Percentiles rank a stretch among this genome's conserved stretches.
phyloP scores from a whole-genome alignment of 2,113 vertebrate genomes.

The Phaethon lepturus region DNA sequence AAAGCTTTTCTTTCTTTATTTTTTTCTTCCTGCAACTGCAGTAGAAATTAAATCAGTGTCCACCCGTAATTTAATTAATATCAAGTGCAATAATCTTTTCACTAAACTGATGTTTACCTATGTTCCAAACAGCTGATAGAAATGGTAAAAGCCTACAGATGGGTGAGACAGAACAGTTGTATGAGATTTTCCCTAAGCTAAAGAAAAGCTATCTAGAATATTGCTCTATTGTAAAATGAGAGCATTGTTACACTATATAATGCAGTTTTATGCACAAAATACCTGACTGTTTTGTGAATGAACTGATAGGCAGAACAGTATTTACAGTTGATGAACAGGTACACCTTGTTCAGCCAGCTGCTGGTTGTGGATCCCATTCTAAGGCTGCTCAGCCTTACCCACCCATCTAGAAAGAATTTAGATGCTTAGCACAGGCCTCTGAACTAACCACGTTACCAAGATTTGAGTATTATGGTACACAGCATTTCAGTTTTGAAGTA shows the following conservation, averaged over 20 bases:
- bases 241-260: not conserved
- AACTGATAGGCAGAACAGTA: not conserved
- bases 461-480: not conserved
- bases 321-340: not conserved
- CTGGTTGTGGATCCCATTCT: not conserved
- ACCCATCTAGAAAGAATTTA: not conserved
- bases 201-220: not conserved
- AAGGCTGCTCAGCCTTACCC: not conserved
- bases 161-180: not conserved
- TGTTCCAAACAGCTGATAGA: not conserved
- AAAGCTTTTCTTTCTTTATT: not conserved
- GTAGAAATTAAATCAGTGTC: not conserved
- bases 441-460: not conserved
- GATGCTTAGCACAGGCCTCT: not conserved
- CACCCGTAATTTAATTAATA: not conserved
- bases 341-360: not conserved
- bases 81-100: not conserved
- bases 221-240: not conserved
- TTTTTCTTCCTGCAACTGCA: not conserved
- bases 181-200: not conserved
- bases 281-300: not conserved
- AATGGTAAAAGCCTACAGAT: not conserved
- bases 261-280: not conserved
- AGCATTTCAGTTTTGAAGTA: not conserved
- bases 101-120: not conserved